phyloP scores from a whole-genome alignment of 1,140 invertebrate genomes.

The Cyclargus thomasi region DNA sequence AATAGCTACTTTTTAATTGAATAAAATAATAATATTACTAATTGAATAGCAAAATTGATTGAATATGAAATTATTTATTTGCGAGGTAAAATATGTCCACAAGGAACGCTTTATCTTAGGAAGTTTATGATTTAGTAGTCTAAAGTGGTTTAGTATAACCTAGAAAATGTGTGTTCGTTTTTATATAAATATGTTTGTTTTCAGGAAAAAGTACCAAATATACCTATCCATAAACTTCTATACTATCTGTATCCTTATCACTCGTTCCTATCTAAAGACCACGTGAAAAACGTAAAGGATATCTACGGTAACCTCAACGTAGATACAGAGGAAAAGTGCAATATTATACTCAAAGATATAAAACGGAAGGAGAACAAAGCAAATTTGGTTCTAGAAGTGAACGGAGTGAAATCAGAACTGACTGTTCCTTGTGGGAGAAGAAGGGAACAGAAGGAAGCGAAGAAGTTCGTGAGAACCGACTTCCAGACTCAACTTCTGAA shows the following conservation, averaged over 20 bases:
- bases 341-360: constrained; percentile 44
- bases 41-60: too few relatives aligned
- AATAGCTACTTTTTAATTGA: too few relatives aligned
- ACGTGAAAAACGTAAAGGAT: constrained; percentile 80
- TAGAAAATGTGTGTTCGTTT: too few relatives aligned
- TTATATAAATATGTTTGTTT: constrained; percentile 40
- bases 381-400: constrained; percentile 48
- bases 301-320: constrained; percentile 80
- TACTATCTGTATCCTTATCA: constrained; percentile 90
- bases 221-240: constrained; percentile 81
- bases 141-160: too few relatives aligned
- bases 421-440: constrained; percentile 57
- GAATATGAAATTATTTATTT: too few relatives aligned
- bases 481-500: constrained; percentile 89
- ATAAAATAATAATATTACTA: too few relatives aligned
- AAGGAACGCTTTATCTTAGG: too few relatives aligned
- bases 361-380: constrained; percentile 48
- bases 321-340: constrained; percentile 41
- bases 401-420: constrained; percentile 54
- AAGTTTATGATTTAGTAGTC: too few relatives aligned
- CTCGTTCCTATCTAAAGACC: constrained; percentile 84
- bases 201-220: constrained; percentile 81
- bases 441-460: constrained; percentile 30
- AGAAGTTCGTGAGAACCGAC: constrained; percentile 80
- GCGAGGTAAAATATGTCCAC: too few relatives aligned